Evolutionary conservation across 1,140 invertebrate genomes (phyloP).

Genomic region (Drosophila chauvacae): DNA sequence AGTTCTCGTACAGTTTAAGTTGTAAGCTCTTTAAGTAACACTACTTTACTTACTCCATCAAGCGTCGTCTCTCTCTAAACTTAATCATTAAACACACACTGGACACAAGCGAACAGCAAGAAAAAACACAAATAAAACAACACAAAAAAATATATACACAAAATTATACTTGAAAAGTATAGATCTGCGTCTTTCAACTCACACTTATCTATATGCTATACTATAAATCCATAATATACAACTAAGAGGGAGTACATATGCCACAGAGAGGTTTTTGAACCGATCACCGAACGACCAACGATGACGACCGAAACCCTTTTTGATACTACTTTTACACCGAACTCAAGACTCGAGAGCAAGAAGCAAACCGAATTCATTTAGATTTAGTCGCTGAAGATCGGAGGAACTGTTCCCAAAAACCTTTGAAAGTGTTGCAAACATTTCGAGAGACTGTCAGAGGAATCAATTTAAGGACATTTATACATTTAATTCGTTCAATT

Average conservation of each 20-base stretch:
- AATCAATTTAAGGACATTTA: slow-evolving; percentile 32
- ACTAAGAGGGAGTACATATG: slow-evolving; percentile 22
- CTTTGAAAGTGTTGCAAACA: slow-evolving; percentile 36
- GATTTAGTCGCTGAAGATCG: slow-evolving; percentile 39
- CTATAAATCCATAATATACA: slow-evolving; percentile 30
- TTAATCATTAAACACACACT: too few species aligned
- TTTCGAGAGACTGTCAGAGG: slow-evolving; percentile 47
- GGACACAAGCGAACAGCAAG: slow-evolving; percentile 12
- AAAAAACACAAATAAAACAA: slow-evolving; percentile 54
- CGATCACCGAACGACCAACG: slow-evolving; percentile 56
- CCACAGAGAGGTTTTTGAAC: slow-evolving; percentile 51
- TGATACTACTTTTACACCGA: slow-evolving; percentile 65
- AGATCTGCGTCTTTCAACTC: slow-evolving; percentile 56
- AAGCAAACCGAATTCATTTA: slow-evolving; percentile 48
- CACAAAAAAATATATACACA: slow-evolving; percentile 44
- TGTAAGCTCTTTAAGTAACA: too few species aligned
- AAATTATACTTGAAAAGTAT: slow-evolving; percentile 65
- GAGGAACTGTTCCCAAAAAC: slow-evolving; percentile 11
- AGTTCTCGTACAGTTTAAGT: too few species aligned
- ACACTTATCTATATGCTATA: slow-evolving; percentile 41
- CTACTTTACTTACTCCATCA: too few species aligned
- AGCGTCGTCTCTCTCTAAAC: too few species aligned
- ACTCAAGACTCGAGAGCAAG: slow-evolving; percentile 38
- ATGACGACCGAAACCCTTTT: slow-evolving; percentile 64
- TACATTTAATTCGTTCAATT: slow-evolving; percentile 30